Percentiles rank a stretch among this genome's conserved stretches.
Conservation (phyloP, 2,797 vertebrate species). For the Phrynocephalus vlangalii region DNA sequence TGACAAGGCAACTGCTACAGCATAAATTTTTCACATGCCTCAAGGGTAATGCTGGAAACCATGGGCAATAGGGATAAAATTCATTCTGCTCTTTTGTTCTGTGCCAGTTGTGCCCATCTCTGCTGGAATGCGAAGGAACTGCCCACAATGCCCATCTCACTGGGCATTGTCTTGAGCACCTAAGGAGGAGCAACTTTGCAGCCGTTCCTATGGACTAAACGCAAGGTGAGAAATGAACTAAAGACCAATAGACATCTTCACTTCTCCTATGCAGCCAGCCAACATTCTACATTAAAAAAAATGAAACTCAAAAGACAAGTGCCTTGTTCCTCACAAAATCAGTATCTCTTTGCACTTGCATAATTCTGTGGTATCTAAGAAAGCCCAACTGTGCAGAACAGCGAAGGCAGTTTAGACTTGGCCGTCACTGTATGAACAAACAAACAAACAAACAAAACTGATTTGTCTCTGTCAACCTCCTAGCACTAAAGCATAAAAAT, state of each 20-base stretch:
- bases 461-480: rapidly evolving
- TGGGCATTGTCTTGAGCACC: neutral
- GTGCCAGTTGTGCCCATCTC: neutral
- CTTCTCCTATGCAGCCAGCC: neutral
- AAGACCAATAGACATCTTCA: neutral
- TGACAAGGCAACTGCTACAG: too few relatives aligned
- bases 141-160: neutral
- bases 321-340: neutral
- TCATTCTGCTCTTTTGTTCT: neutral
- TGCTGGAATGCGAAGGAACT: neutral
- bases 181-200: neutral
- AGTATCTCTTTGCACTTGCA: neutral
- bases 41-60: neutral
- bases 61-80: neutral
- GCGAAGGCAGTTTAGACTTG: neutral
- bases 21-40: neutral
- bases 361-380: neutral
- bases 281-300: neutral
- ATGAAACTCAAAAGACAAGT: neutral
- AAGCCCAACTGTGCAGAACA: neutral
- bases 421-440: neutral
- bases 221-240: neutral
- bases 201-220: neutral
- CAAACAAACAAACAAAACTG: neutral
- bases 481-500: neutral